These are phyloP conservation scores for Seira musarum DNA, from an alignment of 2,888 invertebrate species.

Conservation along the genomic window DNA sequence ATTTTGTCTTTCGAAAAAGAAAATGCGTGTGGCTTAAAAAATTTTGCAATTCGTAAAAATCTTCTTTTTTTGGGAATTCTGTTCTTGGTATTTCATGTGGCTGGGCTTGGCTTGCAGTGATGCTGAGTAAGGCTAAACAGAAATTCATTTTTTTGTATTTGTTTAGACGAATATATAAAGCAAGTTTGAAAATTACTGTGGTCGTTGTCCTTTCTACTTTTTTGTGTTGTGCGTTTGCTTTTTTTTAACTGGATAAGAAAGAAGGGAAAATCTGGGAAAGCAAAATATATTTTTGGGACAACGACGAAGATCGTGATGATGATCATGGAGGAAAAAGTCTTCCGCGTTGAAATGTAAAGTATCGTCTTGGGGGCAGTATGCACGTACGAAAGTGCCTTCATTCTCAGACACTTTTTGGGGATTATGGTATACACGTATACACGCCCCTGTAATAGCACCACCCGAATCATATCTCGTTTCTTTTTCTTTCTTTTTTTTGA, in stretches of 20 bases:
- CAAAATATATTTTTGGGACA: constrained; percentile 10
- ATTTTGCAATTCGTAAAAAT: too few relatives aligned
- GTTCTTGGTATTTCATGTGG: too few relatives aligned
- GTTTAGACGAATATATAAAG: too few relatives aligned
- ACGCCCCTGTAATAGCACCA: constrained; percentile 23
- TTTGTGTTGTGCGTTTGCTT: background rate
- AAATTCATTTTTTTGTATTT: too few relatives aligned
- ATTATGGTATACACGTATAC: constrained; percentile 33
- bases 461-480: too few relatives aligned
- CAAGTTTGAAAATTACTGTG: constrained; percentile 16
- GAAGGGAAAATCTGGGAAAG: constrained; percentile 24
- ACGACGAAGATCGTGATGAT: too few relatives aligned
- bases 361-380: constrained; percentile 66
- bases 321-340: constrained; percentile 54
- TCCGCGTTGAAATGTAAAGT: constrained; percentile 66
- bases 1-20: too few relatives aligned
- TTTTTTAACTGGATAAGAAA: constrained; percentile 13
- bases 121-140: constrained; percentile 21
- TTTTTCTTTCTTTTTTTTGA: too few relatives aligned
- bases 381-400: constrained; percentile 57
- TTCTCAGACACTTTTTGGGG: constrained; percentile 56
- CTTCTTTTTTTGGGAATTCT: too few relatives aligned
- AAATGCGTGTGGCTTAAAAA: too few relatives aligned
- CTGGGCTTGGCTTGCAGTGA: constrained; percentile 3
- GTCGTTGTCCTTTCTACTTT: background rate